Base-by-base conservation (phyloP, 1,140 invertebrate species). In the Cyclina sinensis region DNA sequence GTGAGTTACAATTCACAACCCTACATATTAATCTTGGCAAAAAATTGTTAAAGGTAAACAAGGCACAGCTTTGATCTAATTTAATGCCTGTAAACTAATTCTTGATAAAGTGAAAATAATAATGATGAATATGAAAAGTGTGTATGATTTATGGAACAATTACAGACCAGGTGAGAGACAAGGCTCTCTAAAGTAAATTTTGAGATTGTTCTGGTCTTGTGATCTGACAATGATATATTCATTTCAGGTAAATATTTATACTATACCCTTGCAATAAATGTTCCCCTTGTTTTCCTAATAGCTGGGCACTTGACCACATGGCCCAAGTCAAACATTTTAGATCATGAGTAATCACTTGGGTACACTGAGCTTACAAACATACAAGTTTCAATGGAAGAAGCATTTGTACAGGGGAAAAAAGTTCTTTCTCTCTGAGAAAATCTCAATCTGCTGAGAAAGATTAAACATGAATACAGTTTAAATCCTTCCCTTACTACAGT, bases 231-330 rank as follows among this genome's bases (percentile, higher is more conserved):
- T 35, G 82, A 84, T 84, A 70, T 84, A 48, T 84, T 84, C 46
- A 14, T 35, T 9, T 48, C 59, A 68, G 62, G 82, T 84, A 84
- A 84, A 84, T 84, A 84, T 84, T 84, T 84, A 84, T 57, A 84
- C 46, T 51, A 70, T 43, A 84, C 62, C 82, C 82, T 27, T 46
- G 62, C 54, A 73, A 84, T 84, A 48, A 73, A 84, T 84, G 68
- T 59, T 46, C 14, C 46, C 27, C 65, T 84, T 84, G 62, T 84
- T 84, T 84, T n/a, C 21, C 21, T 46, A 39, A 51, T 24, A 73
- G 21, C 30, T 37, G 59, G n/a, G n/a, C 39, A 73, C 82, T 84
- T 84, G 82, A 84, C 82, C 82, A 84, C 82, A 84, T 84, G 82
- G 82, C 82, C 82, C 65, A 39, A 51, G 37, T 24, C 57, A 27